These are phyloP conservation scores for Rosalia funebris DNA, from an alignment of 2,888 invertebrate species.

Conservation along the genomic window DNA sequence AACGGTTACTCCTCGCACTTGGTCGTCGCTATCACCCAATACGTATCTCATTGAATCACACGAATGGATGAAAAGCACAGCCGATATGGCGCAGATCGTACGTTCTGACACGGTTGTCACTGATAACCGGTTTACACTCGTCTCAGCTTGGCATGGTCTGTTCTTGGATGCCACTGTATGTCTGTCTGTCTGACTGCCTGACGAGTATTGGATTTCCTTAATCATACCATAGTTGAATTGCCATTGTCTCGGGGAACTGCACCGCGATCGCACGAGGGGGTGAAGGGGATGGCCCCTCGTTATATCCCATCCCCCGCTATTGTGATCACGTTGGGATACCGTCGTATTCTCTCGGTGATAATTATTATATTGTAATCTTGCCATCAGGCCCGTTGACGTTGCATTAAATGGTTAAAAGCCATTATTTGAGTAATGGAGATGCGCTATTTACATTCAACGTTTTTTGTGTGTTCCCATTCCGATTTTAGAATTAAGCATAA, in stretches of 20 bases:
- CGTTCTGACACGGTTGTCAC: conserved; percentile 19
- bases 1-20: too few relatives aligned
- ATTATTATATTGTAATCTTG: conserved; percentile 10
- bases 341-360: conserved; percentile 15
- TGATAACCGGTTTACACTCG: conserved; percentile 19
- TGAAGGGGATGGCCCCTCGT: conserved; percentile 3
- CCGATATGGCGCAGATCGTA: conserved; percentile 11
- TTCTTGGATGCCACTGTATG: too few relatives aligned
- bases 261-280: conserved; percentile 21
- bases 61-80: conserved; percentile 14
- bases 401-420: conserved; percentile 1
- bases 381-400: not conserved
- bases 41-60: conserved; percentile 8
- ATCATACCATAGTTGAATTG: conserved; percentile 32
- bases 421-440: not conserved
- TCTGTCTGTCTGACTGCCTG: conserved; percentile 31
- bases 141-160: too few relatives aligned
- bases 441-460: not conserved
- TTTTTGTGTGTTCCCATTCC: not conserved
- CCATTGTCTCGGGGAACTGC: conserved; percentile 27
- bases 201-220: conserved; percentile 35
- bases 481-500: too few relatives aligned
- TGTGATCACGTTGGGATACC: conserved; percentile 11
- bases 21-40: too few relatives aligned
- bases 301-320: conserved; percentile 9